phyloP scores from a whole-genome alignment of 2,888 invertebrate species.

The Tortrix viridana region DNA sequence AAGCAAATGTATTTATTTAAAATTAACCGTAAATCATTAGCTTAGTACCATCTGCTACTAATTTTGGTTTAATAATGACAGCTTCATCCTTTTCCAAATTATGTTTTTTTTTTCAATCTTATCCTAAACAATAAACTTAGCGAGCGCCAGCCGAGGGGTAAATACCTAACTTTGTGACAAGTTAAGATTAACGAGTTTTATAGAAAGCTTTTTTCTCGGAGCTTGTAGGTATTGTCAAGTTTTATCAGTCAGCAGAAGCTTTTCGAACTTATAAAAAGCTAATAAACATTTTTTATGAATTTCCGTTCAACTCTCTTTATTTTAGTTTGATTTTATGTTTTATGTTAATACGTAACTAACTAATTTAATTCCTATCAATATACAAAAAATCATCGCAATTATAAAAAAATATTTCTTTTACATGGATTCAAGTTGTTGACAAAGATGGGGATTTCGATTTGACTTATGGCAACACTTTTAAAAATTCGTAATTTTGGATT shows the following conservation, averaged over 20 bases:
- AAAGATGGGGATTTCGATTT: constrained; percentile 8
- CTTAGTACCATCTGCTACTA: no score
- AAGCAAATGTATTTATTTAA: no score
- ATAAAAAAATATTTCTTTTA: no score
- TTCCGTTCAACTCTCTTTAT: not conserved
- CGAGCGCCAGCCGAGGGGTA: constrained; percentile 4
- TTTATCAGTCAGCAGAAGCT: not conserved
- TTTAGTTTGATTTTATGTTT: not conserved
- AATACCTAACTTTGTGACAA: constrained; percentile 10
- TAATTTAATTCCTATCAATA: no score
- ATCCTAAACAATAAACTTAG: constrained; percentile 1
- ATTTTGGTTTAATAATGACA: not conserved
- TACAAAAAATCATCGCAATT: no score
- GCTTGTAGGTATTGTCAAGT: not conserved
- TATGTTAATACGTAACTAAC: constrained; percentile 1
- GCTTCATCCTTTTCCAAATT: not conserved
- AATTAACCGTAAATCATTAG: no score
- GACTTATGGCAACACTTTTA: constrained; percentile 10
- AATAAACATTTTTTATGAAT: no score
- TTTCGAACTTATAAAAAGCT: not conserved
- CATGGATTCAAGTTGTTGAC: no score
- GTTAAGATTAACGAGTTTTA: constrained; percentile 11
- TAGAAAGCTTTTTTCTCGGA: constrained; percentile 2
- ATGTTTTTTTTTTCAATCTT: constrained; percentile 2
- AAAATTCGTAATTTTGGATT: constrained; percentile 19